Evolutionary conservation across 1,140 invertebrate genomes (phyloP).

Genomic region (Centruroides vittatus): DNA sequence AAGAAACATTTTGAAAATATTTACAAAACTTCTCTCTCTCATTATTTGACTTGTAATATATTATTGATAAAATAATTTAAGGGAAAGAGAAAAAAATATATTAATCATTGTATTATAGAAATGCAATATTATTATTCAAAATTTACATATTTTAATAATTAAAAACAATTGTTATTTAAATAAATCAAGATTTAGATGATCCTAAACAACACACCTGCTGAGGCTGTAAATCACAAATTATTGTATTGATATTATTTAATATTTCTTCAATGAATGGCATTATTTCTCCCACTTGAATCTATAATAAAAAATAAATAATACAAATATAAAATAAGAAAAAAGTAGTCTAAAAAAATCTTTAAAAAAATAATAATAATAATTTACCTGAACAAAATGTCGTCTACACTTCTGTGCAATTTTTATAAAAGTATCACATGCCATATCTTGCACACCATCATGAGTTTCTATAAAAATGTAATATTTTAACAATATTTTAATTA

Average conservation of each 20-base stretch:
- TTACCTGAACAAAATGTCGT: slow-evolving; percentile 74
- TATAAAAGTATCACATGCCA: slow-evolving; percentile 99
- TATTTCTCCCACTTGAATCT: slow-evolving; percentile 87
- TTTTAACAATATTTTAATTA: neutral
- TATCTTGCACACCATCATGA: slow-evolving; percentile 94
- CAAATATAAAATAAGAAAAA: neutral
- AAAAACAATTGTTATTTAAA: too few species aligned
- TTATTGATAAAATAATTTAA: too few species aligned
- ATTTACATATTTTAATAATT: too few species aligned
- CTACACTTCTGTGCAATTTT: slow-evolving; percentile 99
- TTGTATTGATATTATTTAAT: slow-evolving; percentile 83
- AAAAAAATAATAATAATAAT: neutral
- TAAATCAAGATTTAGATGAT: too few species aligned
- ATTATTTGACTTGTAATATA: too few species aligned
- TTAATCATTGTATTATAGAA: too few species aligned
- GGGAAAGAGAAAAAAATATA: too few species aligned
- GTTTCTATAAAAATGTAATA: slow-evolving; percentile 53
- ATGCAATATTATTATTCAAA: too few species aligned
- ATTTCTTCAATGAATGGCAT: slow-evolving; percentile 99
- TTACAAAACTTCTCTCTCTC: too few species aligned
- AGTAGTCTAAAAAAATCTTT: neutral
- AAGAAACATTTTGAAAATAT: too few species aligned
- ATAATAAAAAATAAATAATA: slow-evolving; percentile 22
- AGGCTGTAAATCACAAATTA: slow-evolving; percentile 96
- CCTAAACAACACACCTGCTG: slow-evolving; percentile 51